phyloP scores from a whole-genome alignment of 2,888 invertebrate species.

The Mythimna vitellina region DNA sequence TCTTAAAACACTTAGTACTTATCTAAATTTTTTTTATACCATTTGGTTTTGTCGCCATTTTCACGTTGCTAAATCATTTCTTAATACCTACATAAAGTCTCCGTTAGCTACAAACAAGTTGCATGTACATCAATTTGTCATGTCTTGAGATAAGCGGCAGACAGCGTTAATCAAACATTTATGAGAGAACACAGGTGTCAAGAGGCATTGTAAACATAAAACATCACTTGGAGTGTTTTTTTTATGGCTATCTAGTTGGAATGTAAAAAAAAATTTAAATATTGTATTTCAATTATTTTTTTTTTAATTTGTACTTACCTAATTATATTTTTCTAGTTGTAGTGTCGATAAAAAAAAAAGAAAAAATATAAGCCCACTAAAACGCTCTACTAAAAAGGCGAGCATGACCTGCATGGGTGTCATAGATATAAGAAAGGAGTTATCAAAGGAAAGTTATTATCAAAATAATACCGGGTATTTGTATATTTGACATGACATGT shows the following conservation, averaged over 20 bases:
- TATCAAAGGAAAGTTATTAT: no score
- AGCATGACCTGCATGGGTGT: neutral
- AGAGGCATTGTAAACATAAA: conserved; percentile 20
- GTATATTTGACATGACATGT: neutral
- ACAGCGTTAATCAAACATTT: conserved; percentile 30
- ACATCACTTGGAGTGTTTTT: neutral
- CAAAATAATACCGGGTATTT: neutral
- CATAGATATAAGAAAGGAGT: no score
- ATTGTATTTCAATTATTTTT: no score
- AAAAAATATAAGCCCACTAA: neutral
- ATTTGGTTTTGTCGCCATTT: no score
- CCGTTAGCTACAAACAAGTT: neutral
- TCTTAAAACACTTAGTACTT: no score
- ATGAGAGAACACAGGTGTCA: conserved; percentile 16
- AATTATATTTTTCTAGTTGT: no score
- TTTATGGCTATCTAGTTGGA: neutral
- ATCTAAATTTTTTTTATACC: no score
- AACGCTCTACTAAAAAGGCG: neutral
- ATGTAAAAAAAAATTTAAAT: neutral
- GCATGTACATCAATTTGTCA: conserved; percentile 40
- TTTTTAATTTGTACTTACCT: no score
- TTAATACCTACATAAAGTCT: neutral
- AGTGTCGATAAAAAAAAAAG: no score
- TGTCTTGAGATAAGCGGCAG: conserved; percentile 36
- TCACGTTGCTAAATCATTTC: neutral